Evolutionary conservation across 2,888 invertebrate species (phyloP).

Genomic region (Lasioglossum lativentre): DNA sequence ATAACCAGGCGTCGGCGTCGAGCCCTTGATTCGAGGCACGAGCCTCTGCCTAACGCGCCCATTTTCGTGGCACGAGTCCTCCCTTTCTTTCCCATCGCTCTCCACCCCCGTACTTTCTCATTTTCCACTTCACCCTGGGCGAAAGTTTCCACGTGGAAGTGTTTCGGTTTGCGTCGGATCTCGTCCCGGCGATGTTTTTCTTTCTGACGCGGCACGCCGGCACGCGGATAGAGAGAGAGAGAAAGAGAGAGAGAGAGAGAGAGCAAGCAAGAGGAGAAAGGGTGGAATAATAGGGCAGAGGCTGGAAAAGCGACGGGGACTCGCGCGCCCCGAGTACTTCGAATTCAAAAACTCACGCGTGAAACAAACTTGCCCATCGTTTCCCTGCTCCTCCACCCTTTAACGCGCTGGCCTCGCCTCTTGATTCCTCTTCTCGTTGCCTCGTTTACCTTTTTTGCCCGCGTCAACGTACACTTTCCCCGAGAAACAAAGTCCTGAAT

Average conservation of each 20-base stretch:
- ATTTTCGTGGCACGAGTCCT: conserved; percentile 16
- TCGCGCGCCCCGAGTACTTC: conserved; percentile 41
- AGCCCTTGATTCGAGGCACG: conserved; percentile 50
- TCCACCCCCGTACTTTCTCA: conserved; percentile 52
- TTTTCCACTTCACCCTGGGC: conserved; percentile 67
- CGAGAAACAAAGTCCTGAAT: not conserved
- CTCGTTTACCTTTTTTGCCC: not conserved
- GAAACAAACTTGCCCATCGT: conserved; percentile 68
- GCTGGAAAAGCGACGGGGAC: conserved; percentile 40
- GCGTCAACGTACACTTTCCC: conserved; percentile 7
- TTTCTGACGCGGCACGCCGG: conserved; percentile 57
- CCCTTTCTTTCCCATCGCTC: conserved; percentile 37
- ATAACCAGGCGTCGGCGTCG: conserved; percentile 23
- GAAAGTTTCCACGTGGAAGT: conserved; percentile 70
- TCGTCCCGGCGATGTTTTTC: conserved; percentile 65
- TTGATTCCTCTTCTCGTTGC: conserved; percentile 18
- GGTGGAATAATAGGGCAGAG: conserved; percentile 55
- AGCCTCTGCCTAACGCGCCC: conserved; percentile 20
- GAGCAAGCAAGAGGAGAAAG: conserved; percentile 21
- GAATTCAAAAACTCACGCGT: conserved; percentile 70
- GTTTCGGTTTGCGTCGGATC: conserved; percentile 67
- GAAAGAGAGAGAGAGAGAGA: not conserved
- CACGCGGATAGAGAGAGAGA: conserved; percentile 31
- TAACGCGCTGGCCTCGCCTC: conserved; percentile 1
- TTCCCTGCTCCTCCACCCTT: conserved; percentile 33